Percentiles rank a stretch among this genome's conserved stretches.
These are phyloP conservation scores for Orussus abietinus DNA, from an alignment of 1,140 invertebrate species.

Conservation along the genomic window DNA sequence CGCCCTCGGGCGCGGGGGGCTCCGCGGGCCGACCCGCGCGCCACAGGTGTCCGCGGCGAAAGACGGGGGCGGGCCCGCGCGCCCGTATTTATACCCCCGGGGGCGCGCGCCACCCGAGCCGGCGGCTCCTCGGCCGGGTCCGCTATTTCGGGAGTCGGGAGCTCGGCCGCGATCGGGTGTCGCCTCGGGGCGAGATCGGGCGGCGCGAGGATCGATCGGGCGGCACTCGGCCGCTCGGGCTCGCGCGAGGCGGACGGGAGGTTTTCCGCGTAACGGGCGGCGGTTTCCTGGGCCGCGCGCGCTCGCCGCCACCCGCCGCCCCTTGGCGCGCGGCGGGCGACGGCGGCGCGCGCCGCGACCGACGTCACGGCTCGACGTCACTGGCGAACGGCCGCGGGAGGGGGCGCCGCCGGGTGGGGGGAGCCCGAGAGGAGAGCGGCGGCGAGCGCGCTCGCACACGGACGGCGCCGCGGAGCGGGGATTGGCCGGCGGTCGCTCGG, in stretches of 20 bases:
- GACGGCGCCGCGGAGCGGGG: slow-evolving; percentile 36
- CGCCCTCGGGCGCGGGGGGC: slow-evolving; percentile 49
- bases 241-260: background rate
- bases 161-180: too few relatives aligned
- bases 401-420: slow-evolving; percentile 9
- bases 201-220: too few relatives aligned
- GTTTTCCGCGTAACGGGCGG: background rate
- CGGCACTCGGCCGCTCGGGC: slow-evolving; percentile 2
- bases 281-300: too few relatives aligned
- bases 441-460: slow-evolving; percentile 51
- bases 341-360: background rate
- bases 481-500: slow-evolving; percentile 53
- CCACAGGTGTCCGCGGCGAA: too few relatives aligned
- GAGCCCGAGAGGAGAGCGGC: slow-evolving; percentile 24
- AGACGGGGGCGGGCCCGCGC: background rate
- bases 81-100: too few relatives aligned
- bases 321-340: too few relatives aligned
- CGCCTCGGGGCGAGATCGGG: too few relatives aligned
- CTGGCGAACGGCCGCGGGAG: slow-evolving; percentile 1
- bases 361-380: background rate
- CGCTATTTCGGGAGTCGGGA: too few relatives aligned
- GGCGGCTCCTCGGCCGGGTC: too few relatives aligned
- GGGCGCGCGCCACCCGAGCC: too few relatives aligned
- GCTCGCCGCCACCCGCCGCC: too few relatives aligned
- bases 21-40: too few relatives aligned